A percentile compares a stretch with the other conserved stretches of the same genome.
These are phyloP conservation scores for Mormyrus lacerda DNA, from an alignment of 2,113 vertebrate species.

Conservation along the genomic window DNA sequence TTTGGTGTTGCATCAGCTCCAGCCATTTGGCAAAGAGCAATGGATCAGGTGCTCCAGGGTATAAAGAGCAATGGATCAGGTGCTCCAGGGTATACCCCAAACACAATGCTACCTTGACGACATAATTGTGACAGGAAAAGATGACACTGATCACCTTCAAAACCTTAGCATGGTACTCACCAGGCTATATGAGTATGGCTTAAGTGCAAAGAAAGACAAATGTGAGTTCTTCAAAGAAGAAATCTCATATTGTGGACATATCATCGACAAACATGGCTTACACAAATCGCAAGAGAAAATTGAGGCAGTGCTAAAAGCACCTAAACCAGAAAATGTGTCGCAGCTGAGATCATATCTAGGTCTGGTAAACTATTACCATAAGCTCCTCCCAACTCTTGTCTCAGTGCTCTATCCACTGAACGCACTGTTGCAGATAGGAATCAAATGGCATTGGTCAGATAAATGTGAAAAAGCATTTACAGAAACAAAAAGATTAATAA, in stretches of 20 bases:
- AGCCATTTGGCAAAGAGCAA: too few species aligned
- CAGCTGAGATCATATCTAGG: not conserved
- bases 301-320: not conserved
- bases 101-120: not conserved
- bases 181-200: not conserved
- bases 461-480: not conserved
- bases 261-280: too few species aligned
- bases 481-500: not conserved
- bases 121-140: not conserved
- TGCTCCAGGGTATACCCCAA: too few species aligned
- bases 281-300: not conserved
- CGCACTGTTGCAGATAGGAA: not conserved
- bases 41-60: too few species aligned
- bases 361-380: not conserved
- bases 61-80: too few species aligned
- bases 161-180: not conserved
- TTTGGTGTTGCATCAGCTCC: too few species aligned
- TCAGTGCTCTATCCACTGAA: not conserved
- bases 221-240: too few species aligned
- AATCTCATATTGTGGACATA: too few species aligned
- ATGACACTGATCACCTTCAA: too few species aligned
- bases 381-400: not conserved
- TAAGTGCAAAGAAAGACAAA: too few species aligned
- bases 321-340: not conserved
- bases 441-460: not conserved